Evolutionary conservation across 2,113 vertebrate genomes (phyloP).

Genomic region (Coryphaenoides rupestris): DNA sequence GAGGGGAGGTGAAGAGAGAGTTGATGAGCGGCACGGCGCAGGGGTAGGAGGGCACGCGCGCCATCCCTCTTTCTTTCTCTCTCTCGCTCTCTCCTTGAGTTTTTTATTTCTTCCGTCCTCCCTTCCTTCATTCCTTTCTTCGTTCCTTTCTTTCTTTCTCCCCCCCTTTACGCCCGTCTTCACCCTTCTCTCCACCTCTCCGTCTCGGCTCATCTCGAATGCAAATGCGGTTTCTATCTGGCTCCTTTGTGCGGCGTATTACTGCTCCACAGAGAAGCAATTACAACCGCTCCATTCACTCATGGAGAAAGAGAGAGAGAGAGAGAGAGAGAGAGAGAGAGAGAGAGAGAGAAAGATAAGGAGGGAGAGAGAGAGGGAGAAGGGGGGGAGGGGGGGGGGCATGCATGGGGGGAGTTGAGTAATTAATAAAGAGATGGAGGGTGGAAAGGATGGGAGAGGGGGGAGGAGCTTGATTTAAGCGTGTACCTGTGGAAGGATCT

Average conservation of each 20-base stretch:
- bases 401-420: conserved; percentile 26
- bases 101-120: no score
- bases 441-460: conserved; percentile 36
- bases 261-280: conserved; percentile 71
- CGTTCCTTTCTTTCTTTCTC: neutral
- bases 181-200: conserved; percentile 10
- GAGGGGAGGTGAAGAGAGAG: conserved; percentile 9
- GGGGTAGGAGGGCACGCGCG: neutral
- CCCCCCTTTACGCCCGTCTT: neutral
- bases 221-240: conserved; percentile 68
- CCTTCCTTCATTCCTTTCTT: no score
- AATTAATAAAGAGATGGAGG: conserved; percentile 70
- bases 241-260: conserved; percentile 65
- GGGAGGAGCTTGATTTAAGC: conserved; percentile 29
- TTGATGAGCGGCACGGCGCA: neutral
- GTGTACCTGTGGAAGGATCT: conserved; percentile 45
- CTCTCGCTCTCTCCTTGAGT: conserved; percentile 1
- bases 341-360: conserved; percentile 58
- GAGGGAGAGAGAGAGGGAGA: conserved; percentile 57
- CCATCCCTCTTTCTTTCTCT: conserved; percentile 2
- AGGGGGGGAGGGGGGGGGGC: conserved; percentile 47
- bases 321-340: conserved; percentile 59
- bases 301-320: conserved; percentile 63
- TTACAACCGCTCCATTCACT: conserved; percentile 70
- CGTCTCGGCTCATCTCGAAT: conserved; percentile 67